Evolutionary conservation across 2,888 invertebrate species (phyloP).

Genomic region (Malthinus seriepunctatus): DNA sequence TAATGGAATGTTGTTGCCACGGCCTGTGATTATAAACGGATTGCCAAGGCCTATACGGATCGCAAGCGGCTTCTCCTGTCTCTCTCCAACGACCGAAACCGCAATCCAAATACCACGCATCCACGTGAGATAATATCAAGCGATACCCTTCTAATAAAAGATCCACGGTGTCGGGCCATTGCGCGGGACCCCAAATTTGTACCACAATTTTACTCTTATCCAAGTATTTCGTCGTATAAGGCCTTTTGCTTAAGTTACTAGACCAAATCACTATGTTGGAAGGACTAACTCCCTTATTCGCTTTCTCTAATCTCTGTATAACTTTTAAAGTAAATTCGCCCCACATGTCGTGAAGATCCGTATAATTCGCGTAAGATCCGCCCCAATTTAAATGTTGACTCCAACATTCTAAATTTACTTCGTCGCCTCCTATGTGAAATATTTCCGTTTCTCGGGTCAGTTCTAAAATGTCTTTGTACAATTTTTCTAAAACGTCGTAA

Average conservation of each 20-base stretch:
- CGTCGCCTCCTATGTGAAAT: constrained; percentile 84
- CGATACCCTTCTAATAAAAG: constrained; percentile 77
- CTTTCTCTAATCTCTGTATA: constrained; percentile 63
- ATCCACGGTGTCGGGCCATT: constrained; percentile 79
- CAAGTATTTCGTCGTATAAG: constrained; percentile 61
- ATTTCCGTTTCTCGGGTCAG: constrained; percentile 76
- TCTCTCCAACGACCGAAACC: constrained; percentile 87
- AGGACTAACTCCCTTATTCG: constrained; percentile 60
- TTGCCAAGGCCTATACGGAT: constrained; percentile 87
- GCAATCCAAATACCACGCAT: constrained; percentile 88
- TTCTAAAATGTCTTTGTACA: constrained; percentile 75
- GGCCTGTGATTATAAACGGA: constrained; percentile 83
- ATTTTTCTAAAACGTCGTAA: constrained; percentile 70
- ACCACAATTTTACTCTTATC: constrained; percentile 63
- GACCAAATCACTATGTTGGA: constrained; percentile 75
- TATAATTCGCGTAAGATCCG: constrained; percentile 60
- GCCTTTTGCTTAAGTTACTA: constrained; percentile 73
- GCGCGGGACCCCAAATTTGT: constrained; percentile 81
- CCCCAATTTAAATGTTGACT: constrained; percentile 54
- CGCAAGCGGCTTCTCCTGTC: constrained; percentile 82
- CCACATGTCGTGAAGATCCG: constrained; percentile 78
- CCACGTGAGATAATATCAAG: constrained; percentile 81
- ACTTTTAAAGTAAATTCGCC: constrained; percentile 74
- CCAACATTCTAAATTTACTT: constrained; percentile 83
- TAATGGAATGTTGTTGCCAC: constrained; percentile 61